Evolutionary conservation across 2,888 invertebrate species (phyloP).

Genomic region (Epirrita christyi): DNA sequence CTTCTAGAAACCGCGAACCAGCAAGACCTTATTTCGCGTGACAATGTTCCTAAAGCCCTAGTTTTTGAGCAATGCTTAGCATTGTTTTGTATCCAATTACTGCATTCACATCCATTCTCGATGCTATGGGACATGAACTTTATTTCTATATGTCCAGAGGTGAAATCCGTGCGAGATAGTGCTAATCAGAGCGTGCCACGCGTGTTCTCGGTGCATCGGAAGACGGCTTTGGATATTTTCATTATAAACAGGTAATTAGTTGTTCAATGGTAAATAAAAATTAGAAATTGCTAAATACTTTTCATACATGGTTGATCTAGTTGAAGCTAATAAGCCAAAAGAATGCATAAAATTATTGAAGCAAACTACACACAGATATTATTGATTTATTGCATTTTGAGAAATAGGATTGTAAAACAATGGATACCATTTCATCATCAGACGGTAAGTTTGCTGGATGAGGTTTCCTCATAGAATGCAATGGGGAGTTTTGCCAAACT

Average conservation of each 20-base stretch:
- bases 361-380: too few species aligned
- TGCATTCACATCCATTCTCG: conserved; percentile 41
- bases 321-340: too few species aligned
- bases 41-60: conserved; percentile 53
- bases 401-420: too few species aligned
- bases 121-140: conserved; percentile 27
- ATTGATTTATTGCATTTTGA: too few species aligned
- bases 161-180: conserved; percentile 32
- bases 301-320: too few species aligned
- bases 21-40: conserved; percentile 53
- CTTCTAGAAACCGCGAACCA: conserved; percentile 47
- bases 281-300: neutral
- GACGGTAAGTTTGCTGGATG: too few species aligned
- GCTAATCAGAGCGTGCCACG: conserved; percentile 57
- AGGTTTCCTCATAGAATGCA: too few species aligned
- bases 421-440: too few species aligned
- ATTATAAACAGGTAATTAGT: conserved; percentile 39
- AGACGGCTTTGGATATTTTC: conserved; percentile 51
- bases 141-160: conserved; percentile 33
- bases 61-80: conserved; percentile 53
- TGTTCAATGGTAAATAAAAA: neutral
- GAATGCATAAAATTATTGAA: too few species aligned
- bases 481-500: too few species aligned
- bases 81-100: conserved; percentile 56
- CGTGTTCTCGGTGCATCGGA: conserved; percentile 55